phyloP scores from a whole-genome alignment of 1,140 invertebrate species.

The Choristoneura fumiferana region DNA sequence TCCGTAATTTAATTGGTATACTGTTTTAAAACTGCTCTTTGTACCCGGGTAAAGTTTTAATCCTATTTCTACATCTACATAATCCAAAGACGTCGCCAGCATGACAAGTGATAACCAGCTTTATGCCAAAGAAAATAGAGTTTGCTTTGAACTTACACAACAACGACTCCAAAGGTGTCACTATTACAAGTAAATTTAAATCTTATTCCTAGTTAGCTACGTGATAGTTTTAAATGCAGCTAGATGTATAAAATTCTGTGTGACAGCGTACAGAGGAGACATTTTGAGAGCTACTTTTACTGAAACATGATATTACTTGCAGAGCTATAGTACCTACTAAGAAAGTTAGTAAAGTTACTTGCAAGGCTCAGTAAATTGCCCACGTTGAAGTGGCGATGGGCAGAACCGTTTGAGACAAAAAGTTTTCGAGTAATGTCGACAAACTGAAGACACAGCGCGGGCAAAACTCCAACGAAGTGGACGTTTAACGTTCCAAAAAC shows the following conservation, averaged over 20 bases:
- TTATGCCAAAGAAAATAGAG: constrained; percentile 7
- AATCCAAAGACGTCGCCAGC: constrained; percentile 12
- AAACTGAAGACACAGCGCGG: too few relatives aligned
- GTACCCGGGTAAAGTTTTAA: neutral
- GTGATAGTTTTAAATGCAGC: neutral
- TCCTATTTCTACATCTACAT: constrained; percentile 17
- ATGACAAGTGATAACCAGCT: constrained; percentile 1
- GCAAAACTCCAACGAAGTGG: too few relatives aligned
- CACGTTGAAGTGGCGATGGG: too few relatives aligned
- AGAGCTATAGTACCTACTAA: too few relatives aligned
- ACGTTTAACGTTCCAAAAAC: too few relatives aligned
- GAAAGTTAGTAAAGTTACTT: too few relatives aligned
- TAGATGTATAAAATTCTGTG: neutral
- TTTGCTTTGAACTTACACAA: neutral
- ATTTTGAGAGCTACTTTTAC: neutral
- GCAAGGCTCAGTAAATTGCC: too few relatives aligned
- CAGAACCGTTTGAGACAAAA: too few relatives aligned
- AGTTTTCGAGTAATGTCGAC: too few relatives aligned
- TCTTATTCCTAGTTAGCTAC: neutral
- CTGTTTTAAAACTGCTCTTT: neutral
- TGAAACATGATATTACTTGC: neutral
- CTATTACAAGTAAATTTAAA: constrained; percentile 8
- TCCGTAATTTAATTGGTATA: neutral
- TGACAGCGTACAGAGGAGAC: neutral
- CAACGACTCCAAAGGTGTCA: neutral